phyloP scores from a whole-genome alignment of 2,888 invertebrate species.

The Athrips mouffetella region DNA sequence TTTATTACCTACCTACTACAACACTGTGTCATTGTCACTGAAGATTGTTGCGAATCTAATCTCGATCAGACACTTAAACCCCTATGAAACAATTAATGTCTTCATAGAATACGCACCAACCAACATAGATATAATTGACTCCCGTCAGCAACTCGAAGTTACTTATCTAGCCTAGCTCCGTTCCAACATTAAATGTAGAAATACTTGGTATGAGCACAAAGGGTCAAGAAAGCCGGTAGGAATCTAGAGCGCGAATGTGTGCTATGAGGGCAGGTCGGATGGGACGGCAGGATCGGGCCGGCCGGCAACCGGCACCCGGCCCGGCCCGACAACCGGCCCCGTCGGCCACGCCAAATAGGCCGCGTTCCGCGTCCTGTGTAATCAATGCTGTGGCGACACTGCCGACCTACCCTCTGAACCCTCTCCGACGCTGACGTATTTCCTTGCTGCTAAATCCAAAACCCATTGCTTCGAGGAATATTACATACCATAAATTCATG shows the following conservation, averaged over 20 bases:
- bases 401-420: constrained; percentile 39
- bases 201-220: background rate
- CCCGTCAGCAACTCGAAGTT: background rate
- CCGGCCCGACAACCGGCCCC: constrained; percentile 38
- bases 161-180: constrained; percentile 3
- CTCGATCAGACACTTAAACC: constrained; percentile 25
- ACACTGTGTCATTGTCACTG: constrained; percentile 11
- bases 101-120: background rate
- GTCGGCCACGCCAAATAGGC: constrained; percentile 51
- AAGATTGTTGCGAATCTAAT: background rate
- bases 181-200: background rate
- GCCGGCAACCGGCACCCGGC: constrained; percentile 29
- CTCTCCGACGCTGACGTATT: constrained; percentile 23
- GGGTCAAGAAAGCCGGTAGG: constrained; percentile 4
- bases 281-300: constrained; percentile 11
- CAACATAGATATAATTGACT: background rate
- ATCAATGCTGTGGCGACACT: constrained; percentile 62
- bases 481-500: background rate
- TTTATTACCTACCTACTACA: constrained; percentile 15
- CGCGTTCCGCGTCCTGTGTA: constrained; percentile 60
- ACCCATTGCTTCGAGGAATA: background rate
- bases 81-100: too few species aligned
- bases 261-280: background rate
- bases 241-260: constrained; percentile 5
- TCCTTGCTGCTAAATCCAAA: background rate